Percentiles rank a stretch among this genome's conserved stretches.
phyloP scores from a whole-genome alignment of 2,888 invertebrate genomes.

The Drosophila nr. fundita region DNA sequence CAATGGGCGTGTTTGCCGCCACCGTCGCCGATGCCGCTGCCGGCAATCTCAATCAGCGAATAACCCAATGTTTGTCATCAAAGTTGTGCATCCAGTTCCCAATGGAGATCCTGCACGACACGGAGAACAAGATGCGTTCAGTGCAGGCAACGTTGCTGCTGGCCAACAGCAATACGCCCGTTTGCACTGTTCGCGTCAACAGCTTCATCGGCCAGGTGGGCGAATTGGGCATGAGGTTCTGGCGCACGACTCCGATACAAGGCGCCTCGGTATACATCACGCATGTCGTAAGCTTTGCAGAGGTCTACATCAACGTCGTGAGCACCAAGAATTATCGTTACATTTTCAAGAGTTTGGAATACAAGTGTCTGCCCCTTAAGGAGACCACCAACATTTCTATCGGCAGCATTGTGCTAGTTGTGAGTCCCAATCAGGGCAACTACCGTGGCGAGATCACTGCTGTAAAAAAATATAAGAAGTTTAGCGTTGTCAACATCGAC shows the following conservation, averaged over 20 bases:
- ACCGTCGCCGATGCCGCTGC: neutral
- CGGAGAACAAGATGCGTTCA: neutral
- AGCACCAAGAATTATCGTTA: constrained; percentile 30
- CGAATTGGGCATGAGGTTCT: constrained; percentile 44
- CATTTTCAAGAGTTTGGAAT: constrained; percentile 40
- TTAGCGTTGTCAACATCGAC: constrained; percentile 54
- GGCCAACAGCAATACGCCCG: constrained; percentile 3
- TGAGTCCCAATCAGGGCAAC: constrained; percentile 5
- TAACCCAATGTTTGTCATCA: neutral
- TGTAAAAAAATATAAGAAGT: neutral
- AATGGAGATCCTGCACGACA: neutral
- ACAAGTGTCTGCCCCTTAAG: constrained; percentile 36
- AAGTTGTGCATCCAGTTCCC: constrained; percentile 42
- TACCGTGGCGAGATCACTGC: constrained; percentile 55
- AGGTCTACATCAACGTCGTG: constrained; percentile 45
- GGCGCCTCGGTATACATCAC: constrained; percentile 48
- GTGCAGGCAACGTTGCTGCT: constrained; percentile 13
- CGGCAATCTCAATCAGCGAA: neutral
- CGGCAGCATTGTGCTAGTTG: constrained; percentile 48
- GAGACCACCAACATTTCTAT: constrained; percentile 2
- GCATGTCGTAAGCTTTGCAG: constrained; percentile 29
- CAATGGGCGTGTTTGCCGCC: constrained; percentile 42
- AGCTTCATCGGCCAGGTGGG: constrained; percentile 39
- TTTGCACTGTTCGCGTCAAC: constrained; percentile 27
- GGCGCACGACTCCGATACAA: constrained; percentile 23